Percentiles rank a stretch among this genome's conserved stretches.
phyloP scores from a whole-genome alignment of 2,888 invertebrate species.

The Plemyria rubiginata region DNA sequence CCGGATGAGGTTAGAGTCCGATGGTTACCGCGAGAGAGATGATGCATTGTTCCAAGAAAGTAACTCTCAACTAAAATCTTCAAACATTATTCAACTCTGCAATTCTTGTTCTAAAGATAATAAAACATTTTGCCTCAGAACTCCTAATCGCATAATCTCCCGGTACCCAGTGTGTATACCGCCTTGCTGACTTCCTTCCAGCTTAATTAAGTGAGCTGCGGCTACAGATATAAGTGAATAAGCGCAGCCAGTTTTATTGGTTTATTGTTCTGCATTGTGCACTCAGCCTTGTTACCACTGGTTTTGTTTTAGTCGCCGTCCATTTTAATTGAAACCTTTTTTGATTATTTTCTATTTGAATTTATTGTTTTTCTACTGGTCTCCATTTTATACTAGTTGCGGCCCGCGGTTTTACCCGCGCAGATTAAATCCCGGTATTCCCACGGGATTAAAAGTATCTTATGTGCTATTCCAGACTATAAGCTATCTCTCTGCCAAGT shows the following conservation, averaged over 20 bases:
- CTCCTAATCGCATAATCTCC: background rate
- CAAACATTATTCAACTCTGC: background rate
- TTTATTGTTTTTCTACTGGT: background rate
- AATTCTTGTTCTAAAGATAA: background rate
- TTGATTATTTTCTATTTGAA: background rate
- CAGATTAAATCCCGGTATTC: too few species aligned
- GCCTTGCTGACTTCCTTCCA: constrained; percentile 9
- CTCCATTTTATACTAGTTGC: background rate
- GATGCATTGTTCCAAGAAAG: too few species aligned
- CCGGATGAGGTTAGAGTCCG: too few species aligned
- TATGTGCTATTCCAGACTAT: too few species aligned
- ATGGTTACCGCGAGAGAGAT: too few species aligned
- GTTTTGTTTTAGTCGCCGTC: constrained; percentile 19
- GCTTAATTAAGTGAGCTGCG: constrained; percentile 24
- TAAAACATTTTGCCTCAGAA: background rate
- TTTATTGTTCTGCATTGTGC: constrained; percentile 33
- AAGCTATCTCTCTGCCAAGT: too few species aligned
- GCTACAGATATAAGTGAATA: constrained; percentile 14
- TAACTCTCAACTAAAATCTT: background rate
- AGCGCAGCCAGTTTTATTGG: constrained; percentile 34
- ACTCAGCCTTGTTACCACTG: constrained; percentile 9
- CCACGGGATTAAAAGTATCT: too few species aligned
- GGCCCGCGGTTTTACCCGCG: too few species aligned
- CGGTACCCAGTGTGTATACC: constrained; percentile 1
- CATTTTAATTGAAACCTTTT: constrained; percentile 8